Conservation (phyloP, 2,797 vertebrate genomes). For the Enteromius fasciolatus region DNA sequence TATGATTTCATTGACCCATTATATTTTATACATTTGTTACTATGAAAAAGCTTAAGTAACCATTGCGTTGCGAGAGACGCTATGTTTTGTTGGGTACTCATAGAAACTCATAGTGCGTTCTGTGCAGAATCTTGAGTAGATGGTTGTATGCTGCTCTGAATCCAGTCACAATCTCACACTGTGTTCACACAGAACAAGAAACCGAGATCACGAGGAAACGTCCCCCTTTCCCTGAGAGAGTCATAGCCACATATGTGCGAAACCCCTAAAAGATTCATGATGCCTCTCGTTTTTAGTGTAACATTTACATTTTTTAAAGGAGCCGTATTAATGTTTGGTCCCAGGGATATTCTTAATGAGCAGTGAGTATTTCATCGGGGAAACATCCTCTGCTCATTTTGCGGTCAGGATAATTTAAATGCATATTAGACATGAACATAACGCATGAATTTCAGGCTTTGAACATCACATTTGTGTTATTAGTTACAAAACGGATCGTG, state of each 20-base stretch:
- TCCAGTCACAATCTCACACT: not conserved
- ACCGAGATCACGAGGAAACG: not conserved
- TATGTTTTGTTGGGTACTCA: not conserved
- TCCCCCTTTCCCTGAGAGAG: not conserved
- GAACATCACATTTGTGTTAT: not conserved
- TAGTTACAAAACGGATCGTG: no score
- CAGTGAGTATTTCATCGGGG: constrained; percentile 57
- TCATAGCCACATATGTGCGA: constrained; percentile 5
- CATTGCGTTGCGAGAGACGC: not conserved
- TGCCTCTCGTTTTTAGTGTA: constrained; percentile 56
- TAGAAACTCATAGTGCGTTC: not conserved
- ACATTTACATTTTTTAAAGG: constrained; percentile 54
- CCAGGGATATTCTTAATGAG: constrained; percentile 57
- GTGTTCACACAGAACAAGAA: not conserved
- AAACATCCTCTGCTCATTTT: constrained; percentile 38
- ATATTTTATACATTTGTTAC: not conserved
- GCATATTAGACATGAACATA: not conserved
- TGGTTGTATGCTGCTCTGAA: not conserved
- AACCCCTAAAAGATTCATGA: constrained; percentile 56
- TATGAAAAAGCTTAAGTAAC: not conserved
- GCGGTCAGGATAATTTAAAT: constrained; percentile 13
- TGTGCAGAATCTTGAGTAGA: not conserved
- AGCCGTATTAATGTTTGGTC: constrained; percentile 55
- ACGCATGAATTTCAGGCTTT: not conserved
- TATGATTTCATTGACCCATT: not conserved